Conservation (phyloP, 2,113 vertebrate genomes). For the Catagonus wagneri region DNA sequence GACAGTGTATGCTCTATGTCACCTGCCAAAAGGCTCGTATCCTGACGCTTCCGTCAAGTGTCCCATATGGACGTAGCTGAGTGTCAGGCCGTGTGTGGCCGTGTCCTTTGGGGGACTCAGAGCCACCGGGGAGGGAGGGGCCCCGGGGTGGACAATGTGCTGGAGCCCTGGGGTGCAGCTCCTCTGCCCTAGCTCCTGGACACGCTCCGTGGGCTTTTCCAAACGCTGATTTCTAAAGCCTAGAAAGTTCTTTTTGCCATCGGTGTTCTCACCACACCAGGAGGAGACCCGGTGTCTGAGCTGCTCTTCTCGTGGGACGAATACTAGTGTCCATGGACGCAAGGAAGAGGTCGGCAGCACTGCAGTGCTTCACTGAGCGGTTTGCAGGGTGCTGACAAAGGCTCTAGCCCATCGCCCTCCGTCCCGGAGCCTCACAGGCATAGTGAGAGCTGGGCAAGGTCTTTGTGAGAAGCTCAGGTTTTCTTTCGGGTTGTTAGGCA, state of each 20-base stretch:
- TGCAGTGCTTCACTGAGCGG: neutral
- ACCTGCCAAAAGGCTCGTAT: fast-evolving
- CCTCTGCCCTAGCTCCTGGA: neutral
- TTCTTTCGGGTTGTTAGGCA: neutral
- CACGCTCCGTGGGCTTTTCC: neutral
- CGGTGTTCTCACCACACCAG: neutral
- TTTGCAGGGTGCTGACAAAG: fast-evolving
- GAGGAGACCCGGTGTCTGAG: neutral
- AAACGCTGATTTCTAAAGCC: neutral
- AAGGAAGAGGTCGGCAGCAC: neutral
- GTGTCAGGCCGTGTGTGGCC: fast-evolving
- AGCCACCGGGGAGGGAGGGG: too few species aligned
- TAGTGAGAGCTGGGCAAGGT: neutral
- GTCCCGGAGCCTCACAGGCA: neutral
- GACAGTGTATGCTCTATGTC: neutral
- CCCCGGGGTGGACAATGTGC: fast-evolving
- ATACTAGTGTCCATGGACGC: neutral
- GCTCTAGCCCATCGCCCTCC: neutral
- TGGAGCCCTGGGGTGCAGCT: too few species aligned
- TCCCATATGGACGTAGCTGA: fast-evolving
- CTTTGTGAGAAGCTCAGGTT: neutral
- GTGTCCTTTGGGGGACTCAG: neutral
- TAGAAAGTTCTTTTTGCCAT: neutral
- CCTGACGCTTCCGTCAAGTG: too few species aligned
- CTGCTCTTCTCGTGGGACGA: neutral